A percentile compares a stretch with the other conserved stretches of the same genome.
Conservation (phyloP, 2,797 vertebrate genomes). For the Dryobates pubescens region DNA sequence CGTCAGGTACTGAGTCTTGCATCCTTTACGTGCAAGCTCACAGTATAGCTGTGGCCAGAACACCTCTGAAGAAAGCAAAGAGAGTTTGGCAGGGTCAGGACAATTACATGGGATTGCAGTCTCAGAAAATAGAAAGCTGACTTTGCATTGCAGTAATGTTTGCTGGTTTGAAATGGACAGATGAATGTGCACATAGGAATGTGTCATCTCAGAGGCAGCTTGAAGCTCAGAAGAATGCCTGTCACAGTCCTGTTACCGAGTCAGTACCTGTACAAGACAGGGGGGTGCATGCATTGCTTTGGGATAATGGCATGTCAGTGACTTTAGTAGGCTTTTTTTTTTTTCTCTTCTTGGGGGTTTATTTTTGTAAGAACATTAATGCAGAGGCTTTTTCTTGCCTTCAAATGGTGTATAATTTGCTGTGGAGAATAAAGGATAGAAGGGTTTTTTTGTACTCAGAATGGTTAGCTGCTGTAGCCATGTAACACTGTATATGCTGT, state of each 20-base stretch:
- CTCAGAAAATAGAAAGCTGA: not conserved
- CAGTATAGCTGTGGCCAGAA: not conserved
- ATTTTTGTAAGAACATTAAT: not conserved
- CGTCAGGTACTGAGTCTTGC: not conserved
- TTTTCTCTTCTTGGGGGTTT: not conserved
- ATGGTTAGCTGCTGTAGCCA: constrained; percentile 28
- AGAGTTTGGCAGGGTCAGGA: not conserved
- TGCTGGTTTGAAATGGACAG: not conserved
- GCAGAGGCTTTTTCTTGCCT: not conserved
- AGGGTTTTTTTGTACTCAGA: not conserved
- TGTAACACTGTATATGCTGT: not conserved
- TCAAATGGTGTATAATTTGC: not conserved
- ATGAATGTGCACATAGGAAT: not conserved
- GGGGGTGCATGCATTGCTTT: not conserved
- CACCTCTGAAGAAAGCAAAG: not conserved
- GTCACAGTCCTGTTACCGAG: not conserved
- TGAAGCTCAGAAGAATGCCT: not conserved
- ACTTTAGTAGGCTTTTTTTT: not conserved
- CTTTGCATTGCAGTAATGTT: not conserved
- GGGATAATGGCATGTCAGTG: not conserved
- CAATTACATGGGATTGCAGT: not conserved
- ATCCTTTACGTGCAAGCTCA: not conserved
- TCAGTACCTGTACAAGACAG: not conserved
- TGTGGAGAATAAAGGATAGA: not conserved
- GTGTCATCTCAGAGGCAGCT: not conserved